These are phyloP conservation scores for Dysmachus trigonus DNA, from an alignment of 2,888 invertebrate genomes.

Conservation along the genomic window DNA sequence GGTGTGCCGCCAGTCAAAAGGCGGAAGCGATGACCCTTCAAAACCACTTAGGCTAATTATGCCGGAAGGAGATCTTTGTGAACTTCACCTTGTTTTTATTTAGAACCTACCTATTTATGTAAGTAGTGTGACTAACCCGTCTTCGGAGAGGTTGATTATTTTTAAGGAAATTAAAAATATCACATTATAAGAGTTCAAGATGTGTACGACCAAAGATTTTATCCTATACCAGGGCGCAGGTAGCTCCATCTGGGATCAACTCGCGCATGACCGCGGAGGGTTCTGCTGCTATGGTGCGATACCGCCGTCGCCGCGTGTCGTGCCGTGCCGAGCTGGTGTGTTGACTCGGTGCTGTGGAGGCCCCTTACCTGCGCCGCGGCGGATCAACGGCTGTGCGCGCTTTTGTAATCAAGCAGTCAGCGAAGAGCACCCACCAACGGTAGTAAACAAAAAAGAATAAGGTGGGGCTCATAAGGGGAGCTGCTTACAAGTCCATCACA, in stretches of 20 bases:
- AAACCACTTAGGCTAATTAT: not conserved
- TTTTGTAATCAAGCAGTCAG: slow-evolving; percentile 25
- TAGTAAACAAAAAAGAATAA: slow-evolving; percentile 32
- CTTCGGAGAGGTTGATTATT: not conserved
- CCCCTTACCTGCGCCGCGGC: not conserved
- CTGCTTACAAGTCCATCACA: not conserved
- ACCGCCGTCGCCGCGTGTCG: not conserved
- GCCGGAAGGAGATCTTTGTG: not conserved
- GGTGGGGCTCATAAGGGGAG: slow-evolving; percentile 24
- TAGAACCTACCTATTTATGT: too few species aligned
- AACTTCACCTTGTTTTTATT: not conserved
- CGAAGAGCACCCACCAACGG: slow-evolving; percentile 13
- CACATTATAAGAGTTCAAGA: not conserved
- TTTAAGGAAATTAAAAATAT: not conserved
- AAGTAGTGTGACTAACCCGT: not conserved
- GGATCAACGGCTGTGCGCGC: not conserved
- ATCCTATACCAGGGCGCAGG: not conserved
- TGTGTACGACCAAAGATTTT: not conserved
- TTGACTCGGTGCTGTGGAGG: not conserved
- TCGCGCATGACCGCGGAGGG: slow-evolving; percentile 30
- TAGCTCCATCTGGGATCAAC: slow-evolving; percentile 5
- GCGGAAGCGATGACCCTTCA: not conserved
- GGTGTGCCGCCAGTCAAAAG: not conserved
- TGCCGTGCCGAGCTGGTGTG: not conserved
- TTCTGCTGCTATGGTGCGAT: not conserved